Evolutionary conservation across 1,140 invertebrate genomes (phyloP), one percentile per base, ranked within the genome.

Genomic region (Camponotus pennsylvanicus): DNA sequence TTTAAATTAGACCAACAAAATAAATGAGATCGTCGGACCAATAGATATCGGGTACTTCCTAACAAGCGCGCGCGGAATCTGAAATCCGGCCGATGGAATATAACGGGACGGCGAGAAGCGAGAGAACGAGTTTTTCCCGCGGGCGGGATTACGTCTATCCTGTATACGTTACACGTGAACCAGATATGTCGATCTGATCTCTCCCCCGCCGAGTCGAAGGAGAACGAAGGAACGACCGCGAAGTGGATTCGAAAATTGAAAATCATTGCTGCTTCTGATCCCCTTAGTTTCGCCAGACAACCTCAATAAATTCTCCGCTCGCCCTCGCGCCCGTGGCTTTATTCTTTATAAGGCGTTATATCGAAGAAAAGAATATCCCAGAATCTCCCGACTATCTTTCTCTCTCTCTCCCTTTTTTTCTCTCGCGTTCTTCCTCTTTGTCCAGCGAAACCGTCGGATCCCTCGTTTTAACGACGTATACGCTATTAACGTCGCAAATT

Each of bases 231-330:
- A 90, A 88, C 73, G 86, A 70, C 64, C 77, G 67, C 85, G 91
- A 94, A 94, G 94, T 94, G 93, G 92, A 93, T 93, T 93, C 91
- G 90, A 94, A 94, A 94, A 94, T 94, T 94, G 94, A 94, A 94
- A 94, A 94, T 94, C 93, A 94, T 94, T 94, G 93, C 93, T 88
- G 91, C 88, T 91, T 88, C 89, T 94, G 94, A 94, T 94, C 93
- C 93, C 93, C 93, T 94, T 94, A 94, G 90, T 88, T 92, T 88
- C 90, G 69, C 85, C 87, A 93, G 94, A 93, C 93, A 94, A 93
- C 92, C 91, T 84, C 92, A 89, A 94, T 94, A 94, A 94, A 94
- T 94, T 93, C 91, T 93, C 88, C 88, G 92, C 77, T 83, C 76
- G 34, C 63, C 85, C 87, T 90, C 86, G 85, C 71, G 71, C 89